phyloP scores from a whole-genome alignment of 2,888 invertebrate species.

The Ochlodes sylvanus region DNA sequence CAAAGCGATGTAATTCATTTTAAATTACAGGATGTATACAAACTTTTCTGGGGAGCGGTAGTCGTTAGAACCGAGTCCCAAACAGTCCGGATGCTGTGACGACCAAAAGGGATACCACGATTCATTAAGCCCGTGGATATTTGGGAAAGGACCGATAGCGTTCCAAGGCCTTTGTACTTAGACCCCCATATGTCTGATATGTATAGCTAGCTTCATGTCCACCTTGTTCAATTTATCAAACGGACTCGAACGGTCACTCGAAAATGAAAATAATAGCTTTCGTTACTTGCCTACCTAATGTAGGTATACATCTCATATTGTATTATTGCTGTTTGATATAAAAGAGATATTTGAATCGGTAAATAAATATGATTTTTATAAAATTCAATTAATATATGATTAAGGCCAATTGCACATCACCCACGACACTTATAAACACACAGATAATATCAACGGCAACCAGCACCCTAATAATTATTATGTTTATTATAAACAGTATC shows the following conservation, averaged over 20 bases:
- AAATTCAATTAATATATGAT: too few relatives aligned
- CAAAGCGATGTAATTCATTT: conserved; percentile 38
- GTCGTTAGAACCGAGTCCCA: conserved; percentile 50
- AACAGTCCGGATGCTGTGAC: conserved; percentile 56
- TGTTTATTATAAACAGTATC: too few relatives aligned
- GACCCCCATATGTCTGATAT: conserved; percentile 20
- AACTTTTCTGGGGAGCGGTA: conserved; percentile 54
- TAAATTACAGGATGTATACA: conserved; percentile 42
- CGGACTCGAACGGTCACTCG: conserved; percentile 16
- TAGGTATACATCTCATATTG: too few relatives aligned
- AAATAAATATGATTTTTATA: too few relatives aligned
- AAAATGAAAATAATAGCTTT: conserved; percentile 20
- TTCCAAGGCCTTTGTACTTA: conserved; percentile 52
- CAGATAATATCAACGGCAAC: too few relatives aligned
- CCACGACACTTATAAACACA: too few relatives aligned
- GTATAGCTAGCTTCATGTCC: not conserved
- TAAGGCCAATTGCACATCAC: too few relatives aligned
- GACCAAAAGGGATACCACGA: conserved; percentile 46
- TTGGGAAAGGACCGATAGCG: conserved; percentile 53
- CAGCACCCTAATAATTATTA: too few relatives aligned
- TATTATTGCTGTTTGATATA: too few relatives aligned
- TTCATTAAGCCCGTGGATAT: conserved; percentile 59
- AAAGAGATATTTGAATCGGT: too few relatives aligned
- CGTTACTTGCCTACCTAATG: too few relatives aligned
- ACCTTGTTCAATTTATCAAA: conserved; percentile 35